These are phyloP conservation scores for Saxidomus purpurata DNA, from an alignment of 1,140 invertebrate genomes.

Conservation along the genomic window DNA sequence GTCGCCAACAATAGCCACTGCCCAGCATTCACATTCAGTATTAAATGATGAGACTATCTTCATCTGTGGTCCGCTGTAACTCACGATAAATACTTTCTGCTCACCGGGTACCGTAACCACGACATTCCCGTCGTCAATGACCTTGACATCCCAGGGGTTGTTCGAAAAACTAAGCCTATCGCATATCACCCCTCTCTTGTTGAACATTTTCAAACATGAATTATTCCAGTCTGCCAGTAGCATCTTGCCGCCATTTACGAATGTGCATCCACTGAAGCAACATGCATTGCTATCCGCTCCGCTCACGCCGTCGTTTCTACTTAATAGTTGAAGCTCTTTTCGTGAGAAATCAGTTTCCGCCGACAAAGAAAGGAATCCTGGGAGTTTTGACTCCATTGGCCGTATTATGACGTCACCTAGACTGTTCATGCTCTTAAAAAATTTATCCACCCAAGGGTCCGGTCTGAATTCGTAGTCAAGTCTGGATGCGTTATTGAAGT, in stretches of 20 bases:
- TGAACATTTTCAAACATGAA: conserved; percentile 57
- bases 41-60: conserved; percentile 16
- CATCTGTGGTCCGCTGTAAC: conserved; percentile 22
- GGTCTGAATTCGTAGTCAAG: conserved; percentile 49
- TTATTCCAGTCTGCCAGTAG: conserved; percentile 64
- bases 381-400: conserved; percentile 39
- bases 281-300: conserved; percentile 28
- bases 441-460: conserved; percentile 29
- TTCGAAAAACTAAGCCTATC: conserved; percentile 23
- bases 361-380: conserved; percentile 41
- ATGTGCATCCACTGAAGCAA: conserved; percentile 52
- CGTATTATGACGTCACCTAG: conserved; percentile 35
- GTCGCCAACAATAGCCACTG: conserved; percentile 2
- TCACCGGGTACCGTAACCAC: conserved; percentile 59
- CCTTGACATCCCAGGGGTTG: conserved; percentile 62
- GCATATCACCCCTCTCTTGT: conserved; percentile 18
- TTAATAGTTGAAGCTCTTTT: not conserved
- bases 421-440: conserved; percentile 6
- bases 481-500: conserved; percentile 42
- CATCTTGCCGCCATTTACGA: conserved; percentile 12
- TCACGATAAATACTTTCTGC: conserved; percentile 30
- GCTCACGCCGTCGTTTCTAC: not conserved
- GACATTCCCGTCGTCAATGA: conserved; percentile 21
- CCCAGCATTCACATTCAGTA: conserved; percentile 63
- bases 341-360: conserved; percentile 8